Conservation (phyloP, 1,140 invertebrate genomes). For the Druon quercuslanigerum region DNA sequence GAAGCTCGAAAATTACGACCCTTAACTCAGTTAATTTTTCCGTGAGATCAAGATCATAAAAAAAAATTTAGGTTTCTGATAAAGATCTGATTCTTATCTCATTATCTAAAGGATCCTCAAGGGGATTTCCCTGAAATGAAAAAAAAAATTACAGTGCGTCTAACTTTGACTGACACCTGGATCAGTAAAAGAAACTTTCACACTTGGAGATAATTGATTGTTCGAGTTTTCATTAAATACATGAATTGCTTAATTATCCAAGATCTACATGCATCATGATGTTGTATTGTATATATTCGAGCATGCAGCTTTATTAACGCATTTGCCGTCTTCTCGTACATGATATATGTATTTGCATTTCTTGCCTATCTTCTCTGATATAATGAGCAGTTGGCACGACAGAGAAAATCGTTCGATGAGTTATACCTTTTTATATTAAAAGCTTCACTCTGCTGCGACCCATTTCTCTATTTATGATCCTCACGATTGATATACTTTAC, state of each 20-base stretch:
- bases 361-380: constrained; percentile 31
- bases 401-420: constrained; percentile 64
- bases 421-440: constrained; percentile 17
- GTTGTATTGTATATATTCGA: background rate
- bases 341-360: constrained; percentile 15
- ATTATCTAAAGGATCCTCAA: too few relatives aligned
- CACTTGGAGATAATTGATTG: background rate
- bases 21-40: too few relatives aligned
- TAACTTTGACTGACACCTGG: too few relatives aligned
- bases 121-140: too few relatives aligned
- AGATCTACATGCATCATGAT: background rate
- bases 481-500: constrained; percentile 19
- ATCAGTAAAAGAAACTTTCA: background rate
- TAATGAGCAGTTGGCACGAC: constrained; percentile 59
- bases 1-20: too few relatives aligned
- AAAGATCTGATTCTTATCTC: too few relatives aligned
- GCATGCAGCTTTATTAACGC: background rate
- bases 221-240: background rate
- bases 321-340: background rate
- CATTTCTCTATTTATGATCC: constrained; percentile 16
- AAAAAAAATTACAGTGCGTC: too few relatives aligned
- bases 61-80: too few relatives aligned
- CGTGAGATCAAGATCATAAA: too few relatives aligned
- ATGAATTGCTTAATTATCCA: background rate
- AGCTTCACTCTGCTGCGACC: background rate